Evolutionary conservation across 1,140 invertebrate genomes (phyloP).

Genomic region (Stenopsyche tienmushanensis): DNA sequence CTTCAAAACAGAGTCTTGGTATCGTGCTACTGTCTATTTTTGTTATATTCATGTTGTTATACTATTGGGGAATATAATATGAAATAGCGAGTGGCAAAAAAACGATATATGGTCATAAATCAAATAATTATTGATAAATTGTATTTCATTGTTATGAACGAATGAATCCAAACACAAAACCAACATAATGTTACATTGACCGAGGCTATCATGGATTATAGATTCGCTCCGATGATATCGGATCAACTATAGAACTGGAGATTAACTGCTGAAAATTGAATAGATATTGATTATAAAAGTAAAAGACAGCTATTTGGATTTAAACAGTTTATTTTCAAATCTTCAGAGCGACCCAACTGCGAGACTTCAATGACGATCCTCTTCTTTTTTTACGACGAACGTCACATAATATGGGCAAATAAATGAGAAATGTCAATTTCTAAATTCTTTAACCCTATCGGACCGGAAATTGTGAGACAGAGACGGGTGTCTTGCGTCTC

Average conservation of each 20-base stretch:
- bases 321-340: not conserved
- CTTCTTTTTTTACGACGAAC: too few relatives aligned
- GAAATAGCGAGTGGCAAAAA: too few relatives aligned
- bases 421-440: too few relatives aligned
- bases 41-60: too few relatives aligned
- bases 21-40: too few relatives aligned
- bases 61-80: too few relatives aligned
- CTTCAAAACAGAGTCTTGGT: too few relatives aligned
- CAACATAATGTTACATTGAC: not conserved
- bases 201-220: not conserved
- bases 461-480: not conserved
- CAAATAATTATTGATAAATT: not conserved
- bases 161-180: not conserved
- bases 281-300: not conserved
- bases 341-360: not conserved
- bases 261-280: not conserved
- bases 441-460: not conserved
- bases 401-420: too few relatives aligned
- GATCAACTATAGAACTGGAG: not conserved
- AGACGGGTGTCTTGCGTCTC: not conserved
- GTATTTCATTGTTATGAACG: not conserved
- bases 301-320: not conserved
- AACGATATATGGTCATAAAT: not conserved
- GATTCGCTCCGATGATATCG: not conserved
- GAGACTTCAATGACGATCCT: not conserved